These are phyloP conservation scores for Ginglymostoma cirratum DNA, from an alignment of 2,113 vertebrate species.

Conservation along the genomic window DNA sequence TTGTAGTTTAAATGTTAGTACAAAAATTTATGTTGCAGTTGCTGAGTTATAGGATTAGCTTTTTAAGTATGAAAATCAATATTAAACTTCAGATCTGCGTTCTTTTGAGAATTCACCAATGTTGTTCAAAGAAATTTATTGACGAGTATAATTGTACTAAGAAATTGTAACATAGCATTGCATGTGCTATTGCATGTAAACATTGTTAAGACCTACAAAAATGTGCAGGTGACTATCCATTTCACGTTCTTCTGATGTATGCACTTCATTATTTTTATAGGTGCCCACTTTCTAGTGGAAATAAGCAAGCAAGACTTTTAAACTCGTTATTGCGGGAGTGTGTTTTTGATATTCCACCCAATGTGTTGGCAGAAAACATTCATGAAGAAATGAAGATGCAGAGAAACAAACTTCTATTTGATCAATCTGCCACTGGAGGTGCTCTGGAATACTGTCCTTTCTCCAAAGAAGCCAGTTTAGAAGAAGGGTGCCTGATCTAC, in stretches of 20 bases:
- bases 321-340: conserved; percentile 53
- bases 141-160: background rate
- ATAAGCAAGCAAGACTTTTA: conserved; percentile 43
- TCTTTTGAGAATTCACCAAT: conserved; percentile 47
- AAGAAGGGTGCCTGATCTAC: conserved; percentile 60
- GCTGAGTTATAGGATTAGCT: background rate
- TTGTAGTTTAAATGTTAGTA: background rate
- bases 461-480: background rate
- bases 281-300: conserved; percentile 45
- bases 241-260: background rate
- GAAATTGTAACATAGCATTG: background rate
- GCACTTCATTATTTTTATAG: conserved; percentile 39
- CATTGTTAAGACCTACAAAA: background rate
- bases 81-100: background rate
- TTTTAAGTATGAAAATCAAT: background rate
- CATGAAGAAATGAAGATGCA: conserved; percentile 60
- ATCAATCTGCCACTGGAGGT: conserved; percentile 59
- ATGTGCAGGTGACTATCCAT: background rate
- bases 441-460: conserved; percentile 58
- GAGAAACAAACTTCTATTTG: conserved; percentile 53
- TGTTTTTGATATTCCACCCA: conserved; percentile 52
- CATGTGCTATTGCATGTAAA: rapidly evolving
- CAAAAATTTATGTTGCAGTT: background rate
- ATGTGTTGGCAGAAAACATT: conserved; percentile 58
- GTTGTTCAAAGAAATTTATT: conserved; percentile 43